A percentile compares a stretch with the other conserved stretches of the same genome.
Conservation (phyloP, 2,113 vertebrate species). For the Sapayoa aenigma region DNA sequence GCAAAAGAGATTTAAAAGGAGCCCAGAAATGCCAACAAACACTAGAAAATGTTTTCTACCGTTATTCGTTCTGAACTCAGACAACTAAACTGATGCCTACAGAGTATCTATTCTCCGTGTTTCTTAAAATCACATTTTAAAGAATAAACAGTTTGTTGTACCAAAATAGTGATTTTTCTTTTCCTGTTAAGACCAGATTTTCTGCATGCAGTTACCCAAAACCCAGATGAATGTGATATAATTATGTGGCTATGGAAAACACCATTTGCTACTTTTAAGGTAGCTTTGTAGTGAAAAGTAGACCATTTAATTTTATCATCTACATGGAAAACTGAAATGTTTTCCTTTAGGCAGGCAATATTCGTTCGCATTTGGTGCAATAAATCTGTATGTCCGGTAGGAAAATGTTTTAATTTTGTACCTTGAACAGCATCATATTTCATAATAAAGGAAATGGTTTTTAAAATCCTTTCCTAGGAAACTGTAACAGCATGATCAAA, state of each 20-base stretch:
- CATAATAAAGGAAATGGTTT: background rate
- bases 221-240: background rate
- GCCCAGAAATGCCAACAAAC: background rate
- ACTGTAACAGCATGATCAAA: background rate
- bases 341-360: background rate
- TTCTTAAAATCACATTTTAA: background rate
- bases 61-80: background rate
- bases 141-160: background rate
- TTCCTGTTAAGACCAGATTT: background rate
- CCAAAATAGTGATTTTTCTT: background rate
- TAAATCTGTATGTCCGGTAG: background rate
- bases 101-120: background rate
- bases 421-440: background rate
- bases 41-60: background rate
- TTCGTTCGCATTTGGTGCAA: background rate
- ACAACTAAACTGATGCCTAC: background rate
- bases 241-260: background rate
- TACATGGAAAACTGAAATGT: background rate
- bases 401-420: background rate
- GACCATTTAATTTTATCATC: background rate
- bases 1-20: background rate
- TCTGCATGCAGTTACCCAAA: background rate
- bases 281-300: constrained; percentile 11
- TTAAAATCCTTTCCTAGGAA: background rate
- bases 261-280: constrained; percentile 20